Base-by-base conservation (phyloP, 2,888 invertebrate species). In the Phragmatobia fuliginosa region DNA sequence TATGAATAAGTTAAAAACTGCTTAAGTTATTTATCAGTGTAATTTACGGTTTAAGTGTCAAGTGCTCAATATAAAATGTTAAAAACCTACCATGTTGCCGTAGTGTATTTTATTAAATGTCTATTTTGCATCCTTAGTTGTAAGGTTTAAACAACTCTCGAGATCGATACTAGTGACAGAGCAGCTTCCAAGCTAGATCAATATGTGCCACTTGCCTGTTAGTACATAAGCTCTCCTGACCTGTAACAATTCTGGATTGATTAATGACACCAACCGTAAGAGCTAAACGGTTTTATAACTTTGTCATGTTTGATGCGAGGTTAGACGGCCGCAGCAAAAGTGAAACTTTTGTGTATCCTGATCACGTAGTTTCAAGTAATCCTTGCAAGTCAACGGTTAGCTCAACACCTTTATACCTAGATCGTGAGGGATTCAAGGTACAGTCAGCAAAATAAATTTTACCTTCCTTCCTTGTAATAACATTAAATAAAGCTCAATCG, bases 201-300 rank as follows among this genome's bases (percentile, higher is more conserved):
- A 76, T 78, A 74, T 71, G 68, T 73, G 71, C 74, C 74, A 61
- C 65, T 64, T 67, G 71, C 58, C 70, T 71, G 65, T 60, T 56
- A 64, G 63, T 60, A 73, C 67, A 72, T 70, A 67, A 66, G 58
- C 64, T 61, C 65, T 61, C 62, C 63, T 60, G 68, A 73, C 77
- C 67, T 72, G 33, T 58, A 45, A 62, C 32, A 21, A 61, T 71
- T 62, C 45, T 45, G 52, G 41, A 62, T 45, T 73, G 38, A 77
- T 75, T 69, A 62, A 72, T 69, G 31, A 59, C 64, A 56, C 52
- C 31, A 68, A 41, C 31, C 45, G 36, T 68, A 59, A 62, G 28
- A 61, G 28, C 25, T 41, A 69, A 69, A 33, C 11, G n/a, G 60
- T 71, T 70, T 73, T 59, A 62, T 52, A 41, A 69, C 31, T 66